phyloP scores from a whole-genome alignment of 2,797 vertebrate species.

The Melopsittacus undulatus region DNA sequence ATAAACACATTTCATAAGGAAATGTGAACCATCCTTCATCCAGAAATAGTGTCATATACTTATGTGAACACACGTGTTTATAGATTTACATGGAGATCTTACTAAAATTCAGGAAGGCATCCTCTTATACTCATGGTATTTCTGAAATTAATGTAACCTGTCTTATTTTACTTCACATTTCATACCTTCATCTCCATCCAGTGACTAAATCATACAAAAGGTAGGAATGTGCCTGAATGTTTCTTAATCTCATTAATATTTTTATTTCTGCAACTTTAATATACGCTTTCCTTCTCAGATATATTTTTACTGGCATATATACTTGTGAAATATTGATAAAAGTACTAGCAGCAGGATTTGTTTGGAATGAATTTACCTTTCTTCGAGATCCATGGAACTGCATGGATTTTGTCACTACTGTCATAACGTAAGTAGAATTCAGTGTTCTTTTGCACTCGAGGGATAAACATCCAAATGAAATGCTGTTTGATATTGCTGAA shows the following conservation, averaged over 20 bases:
- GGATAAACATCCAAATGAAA: background rate
- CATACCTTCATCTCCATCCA: background rate
- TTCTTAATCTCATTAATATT: background rate
- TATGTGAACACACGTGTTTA: background rate
- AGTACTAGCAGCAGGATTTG: conserved; percentile 92
- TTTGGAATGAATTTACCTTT: conserved; percentile 90
- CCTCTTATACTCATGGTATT: background rate
- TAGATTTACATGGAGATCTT: background rate
- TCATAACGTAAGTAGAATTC: conserved; percentile 86
- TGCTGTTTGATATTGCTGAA: background rate
- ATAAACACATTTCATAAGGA: background rate
- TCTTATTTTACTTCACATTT: background rate
- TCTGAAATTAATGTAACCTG: background rate
- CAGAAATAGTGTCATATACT: background rate
- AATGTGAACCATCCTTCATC: background rate
- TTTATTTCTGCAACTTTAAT: conserved; percentile 38
- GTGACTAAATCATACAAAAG: background rate
- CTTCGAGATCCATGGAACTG: conserved; percentile 96
- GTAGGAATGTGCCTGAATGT: background rate
- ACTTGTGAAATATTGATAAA: conserved; percentile 91
- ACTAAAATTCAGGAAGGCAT: background rate
- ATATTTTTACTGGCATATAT: conserved; percentile 90
- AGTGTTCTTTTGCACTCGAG: background rate
- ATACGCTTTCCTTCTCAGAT: conserved; percentile 75
- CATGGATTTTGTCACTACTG: conserved; percentile 89